Evolutionary conservation across 2,113 vertebrate genomes (phyloP).

Genomic region (Forbesichthys agassizii): DNA sequence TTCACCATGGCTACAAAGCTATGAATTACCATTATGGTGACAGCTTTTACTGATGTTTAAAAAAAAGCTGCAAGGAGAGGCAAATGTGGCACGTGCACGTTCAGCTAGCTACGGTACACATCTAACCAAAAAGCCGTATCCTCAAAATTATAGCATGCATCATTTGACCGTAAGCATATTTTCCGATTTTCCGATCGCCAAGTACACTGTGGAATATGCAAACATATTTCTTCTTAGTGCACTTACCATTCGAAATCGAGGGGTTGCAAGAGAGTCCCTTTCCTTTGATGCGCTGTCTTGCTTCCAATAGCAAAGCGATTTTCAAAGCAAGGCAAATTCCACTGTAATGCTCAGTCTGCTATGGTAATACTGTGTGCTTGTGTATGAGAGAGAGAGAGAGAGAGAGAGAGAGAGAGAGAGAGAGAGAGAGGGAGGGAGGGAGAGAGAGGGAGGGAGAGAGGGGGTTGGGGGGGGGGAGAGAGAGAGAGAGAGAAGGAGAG

Average conservation of each 20-base stretch:
- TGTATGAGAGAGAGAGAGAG: conserved; percentile 42
- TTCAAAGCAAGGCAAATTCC: conserved; percentile 56
- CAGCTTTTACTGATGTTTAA: conserved; percentile 58
- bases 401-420: conserved; percentile 22
- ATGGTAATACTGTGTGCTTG: conserved; percentile 24
- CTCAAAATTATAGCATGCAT: background rate
- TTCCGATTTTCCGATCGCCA: conserved; percentile 11
- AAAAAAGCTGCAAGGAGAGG: conserved; percentile 13
- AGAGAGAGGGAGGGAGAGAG: conserved; percentile 16
- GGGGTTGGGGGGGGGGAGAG: conserved; percentile 26
- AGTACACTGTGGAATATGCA: conserved; percentile 30
- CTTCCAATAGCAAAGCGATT: conserved; percentile 49
- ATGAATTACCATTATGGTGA: conserved; percentile 73
- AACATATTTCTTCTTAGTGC: conserved; percentile 40
- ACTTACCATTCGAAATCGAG: conserved; percentile 66
- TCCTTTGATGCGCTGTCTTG: conserved; percentile 29
- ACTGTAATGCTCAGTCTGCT: conserved; percentile 51
- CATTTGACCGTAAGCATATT: conserved; percentile 11
- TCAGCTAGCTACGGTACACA: conserved; percentile 2
- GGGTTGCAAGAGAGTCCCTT: conserved; percentile 51
- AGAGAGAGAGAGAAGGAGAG: conserved; percentile 38
- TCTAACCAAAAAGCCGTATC: background rate
- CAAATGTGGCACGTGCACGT: conserved; percentile 17
- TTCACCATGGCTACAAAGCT: conserved; percentile 75
- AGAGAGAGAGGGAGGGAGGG: conserved; percentile 36